These are phyloP conservation scores for Campylomormyrus numenius DNA, from an alignment of 2,113 vertebrate genomes.

Conservation along the genomic window DNA sequence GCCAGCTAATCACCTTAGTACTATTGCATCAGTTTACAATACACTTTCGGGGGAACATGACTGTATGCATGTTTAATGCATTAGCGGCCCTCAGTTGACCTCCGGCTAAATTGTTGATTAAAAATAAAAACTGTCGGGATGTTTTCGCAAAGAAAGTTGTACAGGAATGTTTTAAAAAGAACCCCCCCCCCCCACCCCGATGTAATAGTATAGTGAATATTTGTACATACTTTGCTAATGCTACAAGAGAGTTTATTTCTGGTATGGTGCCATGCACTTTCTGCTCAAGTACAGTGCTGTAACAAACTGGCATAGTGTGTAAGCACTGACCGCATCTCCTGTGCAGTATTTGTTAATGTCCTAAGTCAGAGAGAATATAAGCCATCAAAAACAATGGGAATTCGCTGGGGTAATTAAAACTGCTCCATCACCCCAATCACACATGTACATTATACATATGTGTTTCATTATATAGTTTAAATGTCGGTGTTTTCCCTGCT, in stretches of 20 bases:
- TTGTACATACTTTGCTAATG: not conserved
- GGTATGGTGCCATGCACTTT: not conserved
- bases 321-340: not conserved
- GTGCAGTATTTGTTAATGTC: not conserved
- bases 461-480: not conserved
- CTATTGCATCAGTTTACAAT: not conserved
- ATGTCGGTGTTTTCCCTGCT: not conserved
- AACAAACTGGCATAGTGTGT: not conserved
- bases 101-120: not conserved
- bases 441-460: not conserved
- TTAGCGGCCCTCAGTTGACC: not conserved
- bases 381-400: not conserved
- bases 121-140: not conserved
- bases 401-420: not conserved
- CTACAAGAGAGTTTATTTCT: not conserved
- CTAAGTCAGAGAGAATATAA: not conserved
- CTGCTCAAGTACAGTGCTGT: not conserved
- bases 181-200: not conserved
- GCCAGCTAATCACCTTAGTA: not conserved
- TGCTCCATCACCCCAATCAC: not conserved
- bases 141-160: not conserved
- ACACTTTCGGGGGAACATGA: not conserved
- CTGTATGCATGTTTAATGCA: not conserved
- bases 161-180: not conserved
- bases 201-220: not conserved